Evolutionary conservation across 2,113 vertebrate species (phyloP).

Genomic region (Peromyscus californicus): DNA sequence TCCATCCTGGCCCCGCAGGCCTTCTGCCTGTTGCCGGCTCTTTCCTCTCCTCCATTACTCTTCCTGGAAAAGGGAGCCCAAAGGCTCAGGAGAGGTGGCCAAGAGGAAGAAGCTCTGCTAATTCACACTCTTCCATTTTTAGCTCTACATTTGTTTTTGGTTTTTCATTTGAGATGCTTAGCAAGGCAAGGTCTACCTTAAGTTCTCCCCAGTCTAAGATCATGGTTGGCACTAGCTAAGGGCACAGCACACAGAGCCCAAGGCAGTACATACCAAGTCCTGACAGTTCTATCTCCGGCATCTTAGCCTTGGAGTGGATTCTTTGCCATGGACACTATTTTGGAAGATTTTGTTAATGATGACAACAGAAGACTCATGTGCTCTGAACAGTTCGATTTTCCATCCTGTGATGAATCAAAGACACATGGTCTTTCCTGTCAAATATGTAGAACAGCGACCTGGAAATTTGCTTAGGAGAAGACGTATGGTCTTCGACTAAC

Average conservation of each 20-base stretch:
- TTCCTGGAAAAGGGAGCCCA: background rate
- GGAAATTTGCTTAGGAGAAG: background rate
- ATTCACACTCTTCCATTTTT: background rate
- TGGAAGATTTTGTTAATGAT: slow-evolving; percentile 17
- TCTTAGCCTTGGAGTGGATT: background rate
- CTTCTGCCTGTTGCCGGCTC: background rate
- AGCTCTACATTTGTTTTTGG: background rate
- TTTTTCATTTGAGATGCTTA: slow-evolving; percentile 9
- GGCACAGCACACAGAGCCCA: too few relatives aligned
- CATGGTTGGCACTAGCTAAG: background rate
- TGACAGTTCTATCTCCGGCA: background rate
- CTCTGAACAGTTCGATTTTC: background rate
- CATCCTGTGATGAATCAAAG: background rate
- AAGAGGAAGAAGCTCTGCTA: background rate
- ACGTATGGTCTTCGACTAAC: background rate
- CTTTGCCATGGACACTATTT: background rate
- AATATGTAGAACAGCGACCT: background rate
- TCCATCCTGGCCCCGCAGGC: background rate
- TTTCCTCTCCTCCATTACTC: background rate
- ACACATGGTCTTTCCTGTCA: background rate
- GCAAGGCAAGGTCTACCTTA: background rate
- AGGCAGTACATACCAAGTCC: background rate
- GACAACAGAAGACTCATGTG: background rate
- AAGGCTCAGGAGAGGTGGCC: background rate
- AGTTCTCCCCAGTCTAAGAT: background rate